phyloP scores from a whole-genome alignment of 2,888 invertebrate species.

The Apotomis turbidana region DNA sequence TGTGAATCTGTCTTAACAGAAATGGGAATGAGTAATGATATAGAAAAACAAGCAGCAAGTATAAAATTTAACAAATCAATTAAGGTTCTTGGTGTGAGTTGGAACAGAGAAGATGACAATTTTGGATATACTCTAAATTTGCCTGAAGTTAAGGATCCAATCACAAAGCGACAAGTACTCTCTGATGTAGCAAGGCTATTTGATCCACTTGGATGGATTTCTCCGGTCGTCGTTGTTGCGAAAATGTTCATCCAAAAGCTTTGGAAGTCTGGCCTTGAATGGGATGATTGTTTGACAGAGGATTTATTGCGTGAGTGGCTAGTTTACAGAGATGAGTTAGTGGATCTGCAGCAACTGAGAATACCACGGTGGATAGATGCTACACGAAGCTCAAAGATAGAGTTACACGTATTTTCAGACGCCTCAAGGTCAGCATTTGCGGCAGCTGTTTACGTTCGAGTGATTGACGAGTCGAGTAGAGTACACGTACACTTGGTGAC shows the following conservation, averaged over 20 bases:
- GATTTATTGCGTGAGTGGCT: slow-evolving; percentile 8
- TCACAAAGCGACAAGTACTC: slow-evolving; percentile 47
- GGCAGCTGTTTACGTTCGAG: slow-evolving; percentile 44
- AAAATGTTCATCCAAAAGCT: slow-evolving; percentile 5
- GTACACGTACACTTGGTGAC: slow-evolving; percentile 29
- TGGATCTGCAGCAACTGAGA: slow-evolving; percentile 8
- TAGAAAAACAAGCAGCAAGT: slow-evolving; percentile 7
- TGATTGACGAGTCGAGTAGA: neutral
- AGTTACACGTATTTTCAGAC: slow-evolving; percentile 46
- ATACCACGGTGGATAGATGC: slow-evolving; percentile 44
- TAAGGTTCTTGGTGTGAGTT: slow-evolving; percentile 31
- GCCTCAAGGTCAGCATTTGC: slow-evolving; percentile 45
- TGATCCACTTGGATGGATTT: slow-evolving; percentile 51
- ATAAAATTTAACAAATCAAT: slow-evolving; percentile 15
- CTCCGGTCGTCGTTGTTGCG: slow-evolving; percentile 36
- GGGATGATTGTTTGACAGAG: slow-evolving; percentile 2
- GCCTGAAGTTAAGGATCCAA: slow-evolving; percentile 20
- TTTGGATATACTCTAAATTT: slow-evolving; percentile 44
- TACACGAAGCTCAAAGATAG: slow-evolving; percentile 5
- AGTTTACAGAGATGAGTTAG: neutral
- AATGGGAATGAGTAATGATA: neutral
- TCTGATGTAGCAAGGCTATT: slow-evolving; percentile 49
- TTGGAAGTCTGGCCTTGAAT: neutral
- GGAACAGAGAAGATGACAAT: slow-evolving; percentile 46
- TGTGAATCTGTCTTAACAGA: slow-evolving; percentile 7